Conservation (phyloP, 2,113 vertebrate species). For the Zapornia atra region DNA sequence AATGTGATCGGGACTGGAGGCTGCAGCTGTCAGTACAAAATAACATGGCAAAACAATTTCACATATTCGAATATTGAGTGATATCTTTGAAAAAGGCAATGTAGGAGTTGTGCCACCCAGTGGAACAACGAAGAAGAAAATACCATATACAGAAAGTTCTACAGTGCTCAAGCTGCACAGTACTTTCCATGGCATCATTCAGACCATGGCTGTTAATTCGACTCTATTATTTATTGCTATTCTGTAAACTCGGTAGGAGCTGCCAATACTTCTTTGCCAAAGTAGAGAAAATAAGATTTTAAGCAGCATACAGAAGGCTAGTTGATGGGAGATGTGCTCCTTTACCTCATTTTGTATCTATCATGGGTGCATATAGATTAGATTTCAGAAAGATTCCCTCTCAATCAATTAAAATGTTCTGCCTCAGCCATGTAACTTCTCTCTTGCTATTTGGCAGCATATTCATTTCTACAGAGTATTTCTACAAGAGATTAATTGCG, state of each 20-base stretch:
- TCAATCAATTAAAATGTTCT: background rate
- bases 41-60: background rate
- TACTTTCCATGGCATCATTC: background rate
- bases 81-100: constrained; percentile 14
- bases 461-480: background rate
- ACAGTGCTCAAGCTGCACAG: background rate
- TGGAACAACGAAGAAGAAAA: constrained; percentile 58
- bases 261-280: background rate
- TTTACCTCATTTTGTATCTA: background rate
- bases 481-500: background rate
- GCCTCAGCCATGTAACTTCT: background rate
- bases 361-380: background rate
- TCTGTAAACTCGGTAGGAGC: background rate
- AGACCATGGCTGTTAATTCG: background rate
- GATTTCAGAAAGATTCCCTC: background rate
- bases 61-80: constrained; percentile 14
- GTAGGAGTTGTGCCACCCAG: constrained; percentile 64
- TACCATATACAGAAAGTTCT: background rate
- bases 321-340: background rate
- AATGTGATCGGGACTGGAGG: background rate
- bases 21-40: background rate
- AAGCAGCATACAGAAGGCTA: background rate
- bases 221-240: background rate
- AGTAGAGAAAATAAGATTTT: background rate
- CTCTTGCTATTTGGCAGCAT: background rate